Evolutionary conservation across 2,888 invertebrate species (phyloP).

Genomic region (Iphiclides podalirius): DNA sequence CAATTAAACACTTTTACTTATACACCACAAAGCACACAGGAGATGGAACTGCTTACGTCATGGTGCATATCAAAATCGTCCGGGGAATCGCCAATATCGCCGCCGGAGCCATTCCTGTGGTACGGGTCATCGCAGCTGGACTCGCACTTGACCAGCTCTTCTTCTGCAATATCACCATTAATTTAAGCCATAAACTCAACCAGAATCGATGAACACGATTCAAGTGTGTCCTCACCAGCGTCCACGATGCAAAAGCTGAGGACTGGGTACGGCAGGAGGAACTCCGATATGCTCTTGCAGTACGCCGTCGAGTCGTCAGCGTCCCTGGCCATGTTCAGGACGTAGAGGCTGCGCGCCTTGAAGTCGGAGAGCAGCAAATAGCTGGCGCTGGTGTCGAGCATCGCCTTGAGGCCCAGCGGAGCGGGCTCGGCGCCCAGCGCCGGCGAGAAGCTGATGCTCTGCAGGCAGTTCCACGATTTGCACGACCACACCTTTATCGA

Average conservation of each 20-base stretch:
- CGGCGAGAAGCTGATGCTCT: constrained; percentile 87
- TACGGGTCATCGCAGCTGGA: constrained; percentile 68
- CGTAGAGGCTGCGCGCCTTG: constrained; percentile 90
- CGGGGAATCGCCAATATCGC: constrained; percentile 49
- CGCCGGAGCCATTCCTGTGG: constrained; percentile 58
- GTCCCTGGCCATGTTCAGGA: constrained; percentile 83
- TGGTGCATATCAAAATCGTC: constrained; percentile 55
- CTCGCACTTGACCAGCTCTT: constrained; percentile 59
- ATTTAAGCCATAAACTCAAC: no score
- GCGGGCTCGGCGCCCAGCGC: constrained; percentile 48
- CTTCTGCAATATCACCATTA: constrained; percentile 53
- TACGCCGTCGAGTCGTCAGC: constrained; percentile 79
- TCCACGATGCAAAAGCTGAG: constrained; percentile 93
- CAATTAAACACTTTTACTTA: no score
- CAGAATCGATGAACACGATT: no score
- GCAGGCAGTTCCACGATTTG: constrained; percentile 96
- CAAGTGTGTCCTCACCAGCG: constrained; percentile 77
- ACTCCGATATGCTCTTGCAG: constrained; percentile 90
- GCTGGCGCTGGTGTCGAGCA: constrained; percentile 90
- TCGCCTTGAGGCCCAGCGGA: constrained; percentile 83
- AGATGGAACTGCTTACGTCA: no score
- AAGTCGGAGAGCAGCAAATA: constrained; percentile 94
- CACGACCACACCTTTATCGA: constrained; percentile 97
- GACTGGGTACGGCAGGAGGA: constrained; percentile 91
- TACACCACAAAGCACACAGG: no score